These are phyloP conservation scores for Vulpes vulpes DNA, from an alignment of 2,113 vertebrate species.

Conservation along the genomic window DNA sequence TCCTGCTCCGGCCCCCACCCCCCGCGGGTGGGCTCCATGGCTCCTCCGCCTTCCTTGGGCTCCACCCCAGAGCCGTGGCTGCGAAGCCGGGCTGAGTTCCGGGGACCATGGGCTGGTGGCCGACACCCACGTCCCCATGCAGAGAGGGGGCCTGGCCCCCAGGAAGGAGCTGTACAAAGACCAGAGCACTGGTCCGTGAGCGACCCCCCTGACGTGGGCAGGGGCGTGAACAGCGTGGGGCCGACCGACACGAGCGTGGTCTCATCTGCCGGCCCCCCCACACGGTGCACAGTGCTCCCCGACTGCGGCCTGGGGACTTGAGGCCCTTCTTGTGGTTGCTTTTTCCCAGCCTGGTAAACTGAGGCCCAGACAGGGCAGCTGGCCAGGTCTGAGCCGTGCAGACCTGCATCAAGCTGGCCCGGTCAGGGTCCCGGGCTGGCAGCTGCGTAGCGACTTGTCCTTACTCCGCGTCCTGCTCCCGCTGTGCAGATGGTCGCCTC, in stretches of 20 bases:
- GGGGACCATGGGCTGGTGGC: background rate
- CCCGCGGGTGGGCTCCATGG: fast-evolving
- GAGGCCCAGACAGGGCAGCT: background rate
- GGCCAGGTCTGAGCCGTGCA: too few species aligned
- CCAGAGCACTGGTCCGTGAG: too few species aligned
- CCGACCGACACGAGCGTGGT: too few species aligned
- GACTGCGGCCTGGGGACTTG: too few species aligned
- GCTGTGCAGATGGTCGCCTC: too few species aligned
- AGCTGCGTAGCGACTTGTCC: too few species aligned
- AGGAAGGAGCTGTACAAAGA: background rate
- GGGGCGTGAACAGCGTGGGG: background rate
- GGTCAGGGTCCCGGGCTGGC: too few species aligned
- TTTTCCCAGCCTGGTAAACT: background rate
- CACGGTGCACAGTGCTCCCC: too few species aligned
- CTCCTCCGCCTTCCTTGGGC: background rate
- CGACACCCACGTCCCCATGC: fast-evolving
- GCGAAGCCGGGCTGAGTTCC: background rate
- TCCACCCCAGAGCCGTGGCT: fast-evolving
- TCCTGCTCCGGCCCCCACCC: background rate
- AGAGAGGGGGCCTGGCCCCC: background rate
- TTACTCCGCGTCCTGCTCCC: too few species aligned
- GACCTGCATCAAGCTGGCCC: too few species aligned
- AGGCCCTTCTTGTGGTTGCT: background rate
- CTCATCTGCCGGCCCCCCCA: too few species aligned
- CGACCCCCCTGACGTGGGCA: background rate